Evolutionary conservation across 1,140 invertebrate species (phyloP), one percentile per base, ranked within the genome.

Genomic region (Macrobrachium nipponense): DNA sequence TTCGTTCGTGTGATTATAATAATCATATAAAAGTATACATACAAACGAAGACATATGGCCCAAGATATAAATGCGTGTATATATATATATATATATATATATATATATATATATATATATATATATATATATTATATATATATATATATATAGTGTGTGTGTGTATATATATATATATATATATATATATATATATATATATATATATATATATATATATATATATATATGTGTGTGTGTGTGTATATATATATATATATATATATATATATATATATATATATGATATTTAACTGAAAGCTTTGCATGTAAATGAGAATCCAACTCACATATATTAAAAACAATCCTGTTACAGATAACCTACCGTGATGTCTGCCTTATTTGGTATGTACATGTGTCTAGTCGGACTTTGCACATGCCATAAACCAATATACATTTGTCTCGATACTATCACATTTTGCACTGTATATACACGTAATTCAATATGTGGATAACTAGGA

Each of bases 121-220:
- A 44, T 51, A 76, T 51, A 44, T 51, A 58, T 20, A 44, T 36
- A 51, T 76, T 51, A 58, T 20, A 44, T 36, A 51, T 76, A 58
- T 15, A 76, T 58, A 76, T 14, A 76, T 58, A 76, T 44, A 58
- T 58, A n/a, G n/a, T n/a, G n/a, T n/a, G n/a, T n/a, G n/a, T 8
- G 51, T 51, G 2, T 7, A 75, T 51, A 75, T 44, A 75, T 75
- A 75, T 75, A 75, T 75, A 75, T 75, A 75, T 75, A 75, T 75
- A 75, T 75, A 75, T 75, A 75, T 75, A 75, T 75, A 75, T 75
- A 75, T 75, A 75, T 75, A 75, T 75, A 75, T 75, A 75, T 75
- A 75, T 75, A 75, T 76, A 76, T 76, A 76, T 76, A 76, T 76
- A 76, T 76, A 59, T 76, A 76, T 76, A 76, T 76, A 76, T 76